A percentile compares a stretch with the other conserved stretches of the same genome.
These are phyloP conservation scores for Solenopsis fugax DNA, from an alignment of 1,140 invertebrate genomes.

Conservation along the genomic window DNA sequence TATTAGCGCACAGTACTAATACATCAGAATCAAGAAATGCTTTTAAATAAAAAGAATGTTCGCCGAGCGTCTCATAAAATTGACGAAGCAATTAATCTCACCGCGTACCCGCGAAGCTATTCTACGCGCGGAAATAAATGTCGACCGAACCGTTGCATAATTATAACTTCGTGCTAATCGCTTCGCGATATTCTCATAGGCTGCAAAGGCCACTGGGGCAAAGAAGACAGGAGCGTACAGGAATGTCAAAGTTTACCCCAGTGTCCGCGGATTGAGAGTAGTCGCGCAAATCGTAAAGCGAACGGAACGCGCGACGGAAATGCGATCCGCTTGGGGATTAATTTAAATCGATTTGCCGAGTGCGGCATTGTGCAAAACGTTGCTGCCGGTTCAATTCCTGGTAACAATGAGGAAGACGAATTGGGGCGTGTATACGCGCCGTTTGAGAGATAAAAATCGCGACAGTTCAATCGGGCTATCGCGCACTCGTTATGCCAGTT, in stretches of 20 bases:
- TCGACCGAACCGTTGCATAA: constrained; percentile 16
- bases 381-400: not conserved
- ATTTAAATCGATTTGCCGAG: constrained; percentile 26
- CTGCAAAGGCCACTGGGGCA: constrained; percentile 73
- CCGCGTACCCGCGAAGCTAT: not conserved
- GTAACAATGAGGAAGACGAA: constrained; percentile 52
- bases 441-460: constrained; percentile 52
- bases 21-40: not conserved
- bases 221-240: constrained; percentile 43
- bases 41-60: not conserved
- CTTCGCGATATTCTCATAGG: constrained; percentile 28
- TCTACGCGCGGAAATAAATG: constrained; percentile 7
- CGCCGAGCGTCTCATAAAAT: not conserved
- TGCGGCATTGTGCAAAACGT: constrained; percentile 29
- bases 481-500: constrained; percentile 60
- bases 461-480: constrained; percentile 48
- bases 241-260: constrained; percentile 58
- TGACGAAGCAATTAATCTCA: not conserved
- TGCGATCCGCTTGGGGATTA: constrained; percentile 19
- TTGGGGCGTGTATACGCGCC: constrained; percentile 36
- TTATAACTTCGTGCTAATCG: constrained; percentile 40
- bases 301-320: constrained; percentile 27
- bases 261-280: constrained; percentile 24
- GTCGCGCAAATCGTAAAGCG: not conserved
- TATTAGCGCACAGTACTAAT: not conserved